Conservation (phyloP, 1,140 invertebrate species). For the Spodoptera litura region DNA sequence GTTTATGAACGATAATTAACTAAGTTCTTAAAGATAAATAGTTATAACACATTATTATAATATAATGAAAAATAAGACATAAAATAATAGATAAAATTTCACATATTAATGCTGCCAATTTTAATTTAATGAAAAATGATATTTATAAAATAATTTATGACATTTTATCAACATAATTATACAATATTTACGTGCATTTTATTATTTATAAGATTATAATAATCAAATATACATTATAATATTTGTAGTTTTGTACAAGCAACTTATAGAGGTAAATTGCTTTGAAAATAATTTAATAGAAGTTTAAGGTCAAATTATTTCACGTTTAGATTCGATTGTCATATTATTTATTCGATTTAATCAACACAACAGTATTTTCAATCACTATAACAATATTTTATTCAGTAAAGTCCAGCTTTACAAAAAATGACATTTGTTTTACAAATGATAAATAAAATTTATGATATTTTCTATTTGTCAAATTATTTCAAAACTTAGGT, state of each 20-base stretch:
- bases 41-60: not conserved
- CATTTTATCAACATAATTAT: no score
- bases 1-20: not conserved
- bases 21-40: not conserved
- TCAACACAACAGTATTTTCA: not conserved
- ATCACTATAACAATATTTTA: not conserved
- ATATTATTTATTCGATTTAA: no score
- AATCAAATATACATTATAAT: not conserved
- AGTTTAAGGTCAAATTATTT: no score
- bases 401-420: constrained; percentile 4
- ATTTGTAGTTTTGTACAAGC: not conserved
- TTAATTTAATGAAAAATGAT: no score
- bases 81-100: not conserved
- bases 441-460: no score
- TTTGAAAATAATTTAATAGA: no score
- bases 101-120: constrained; percentile 4
- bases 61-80: not conserved
- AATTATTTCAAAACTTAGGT: no score
- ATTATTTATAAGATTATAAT: not conserved
- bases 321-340: no score
- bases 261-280: no score
- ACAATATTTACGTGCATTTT: no score
- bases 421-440: not conserved
- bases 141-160: no score
- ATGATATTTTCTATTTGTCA: no score